Conservation (phyloP, 2,113 vertebrate genomes). For the Calonectris borealis region DNA sequence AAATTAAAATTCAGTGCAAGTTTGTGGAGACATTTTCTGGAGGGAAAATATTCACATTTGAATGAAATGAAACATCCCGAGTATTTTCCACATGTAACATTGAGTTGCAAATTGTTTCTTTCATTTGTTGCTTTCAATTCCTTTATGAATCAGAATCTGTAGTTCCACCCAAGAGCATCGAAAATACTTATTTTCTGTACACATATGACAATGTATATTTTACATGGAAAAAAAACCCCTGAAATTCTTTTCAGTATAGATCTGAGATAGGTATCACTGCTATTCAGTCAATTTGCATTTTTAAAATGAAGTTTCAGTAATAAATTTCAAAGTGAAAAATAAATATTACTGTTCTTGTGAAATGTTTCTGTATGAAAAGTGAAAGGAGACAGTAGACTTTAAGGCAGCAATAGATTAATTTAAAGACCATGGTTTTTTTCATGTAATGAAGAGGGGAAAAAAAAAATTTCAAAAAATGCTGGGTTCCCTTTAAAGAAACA, state of each 20-base stretch:
- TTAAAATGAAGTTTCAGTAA: not conserved
- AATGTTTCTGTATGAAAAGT: not conserved
- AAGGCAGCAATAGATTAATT: not conserved
- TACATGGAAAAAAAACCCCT: accelerated
- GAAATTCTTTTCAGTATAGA: not conserved
- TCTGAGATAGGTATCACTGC: not conserved
- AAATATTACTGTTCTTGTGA: not conserved
- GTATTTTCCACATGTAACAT: not conserved
- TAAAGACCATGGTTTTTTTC: not conserved
- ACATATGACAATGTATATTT: not conserved
- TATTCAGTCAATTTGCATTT: not conserved
- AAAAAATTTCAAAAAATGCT: not conserved
- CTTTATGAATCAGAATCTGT: not conserved
- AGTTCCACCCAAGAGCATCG: not conserved
- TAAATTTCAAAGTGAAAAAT: not conserved
- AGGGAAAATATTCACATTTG: not conserved
- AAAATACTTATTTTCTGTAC: not conserved
- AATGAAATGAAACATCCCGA: not conserved
- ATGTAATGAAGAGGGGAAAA: not conserved
- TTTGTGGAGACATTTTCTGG: not conserved
- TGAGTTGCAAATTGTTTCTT: not conserved
- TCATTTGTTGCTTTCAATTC: not conserved
- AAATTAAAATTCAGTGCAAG: not conserved
- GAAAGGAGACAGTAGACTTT: not conserved
- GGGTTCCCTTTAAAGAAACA: not conserved